Evolutionary conservation across 2,888 invertebrate species (phyloP).

Genomic region (Willowsia nigromaculata): DNA sequence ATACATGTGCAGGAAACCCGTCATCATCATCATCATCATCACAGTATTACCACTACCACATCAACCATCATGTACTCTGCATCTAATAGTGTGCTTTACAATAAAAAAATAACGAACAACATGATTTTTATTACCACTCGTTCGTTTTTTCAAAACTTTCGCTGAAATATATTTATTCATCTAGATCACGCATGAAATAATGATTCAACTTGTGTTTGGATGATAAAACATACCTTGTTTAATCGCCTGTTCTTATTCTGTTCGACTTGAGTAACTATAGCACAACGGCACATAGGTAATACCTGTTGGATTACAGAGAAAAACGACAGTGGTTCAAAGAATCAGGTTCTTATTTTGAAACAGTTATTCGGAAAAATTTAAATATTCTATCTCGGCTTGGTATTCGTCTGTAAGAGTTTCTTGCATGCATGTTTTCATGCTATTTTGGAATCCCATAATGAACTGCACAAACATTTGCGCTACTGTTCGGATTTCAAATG

Average conservation of each 20-base stretch:
- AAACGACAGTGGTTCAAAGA: not conserved
- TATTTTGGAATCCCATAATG: not conserved
- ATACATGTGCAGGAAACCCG: conserved; percentile 58
- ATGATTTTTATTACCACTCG: conserved; percentile 53
- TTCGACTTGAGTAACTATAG: not conserved
- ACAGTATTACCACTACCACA: not conserved
- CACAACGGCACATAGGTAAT: not conserved
- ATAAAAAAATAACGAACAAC: conserved; percentile 27
- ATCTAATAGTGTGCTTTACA: not conserved
- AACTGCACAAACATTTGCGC: too few species aligned
- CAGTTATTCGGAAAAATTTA: not conserved
- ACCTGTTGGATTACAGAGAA: not conserved
- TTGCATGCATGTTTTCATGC: not conserved
- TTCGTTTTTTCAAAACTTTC: conserved; percentile 64
- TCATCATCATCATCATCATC: conserved; percentile 60
- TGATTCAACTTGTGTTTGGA: conserved; percentile 18
- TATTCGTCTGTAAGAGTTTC: not conserved
- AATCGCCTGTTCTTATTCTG: not conserved
- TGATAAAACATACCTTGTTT: conserved; percentile 15
- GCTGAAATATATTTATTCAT: conserved; percentile 57
- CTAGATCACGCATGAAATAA: conserved; percentile 70
- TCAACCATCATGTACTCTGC: not conserved
- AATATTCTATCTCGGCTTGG: not conserved
- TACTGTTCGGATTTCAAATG: too few species aligned
- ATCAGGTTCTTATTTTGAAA: not conserved